Conservation (phyloP, 2,888 invertebrate genomes). For the Caenorhabditis becei region DNA sequence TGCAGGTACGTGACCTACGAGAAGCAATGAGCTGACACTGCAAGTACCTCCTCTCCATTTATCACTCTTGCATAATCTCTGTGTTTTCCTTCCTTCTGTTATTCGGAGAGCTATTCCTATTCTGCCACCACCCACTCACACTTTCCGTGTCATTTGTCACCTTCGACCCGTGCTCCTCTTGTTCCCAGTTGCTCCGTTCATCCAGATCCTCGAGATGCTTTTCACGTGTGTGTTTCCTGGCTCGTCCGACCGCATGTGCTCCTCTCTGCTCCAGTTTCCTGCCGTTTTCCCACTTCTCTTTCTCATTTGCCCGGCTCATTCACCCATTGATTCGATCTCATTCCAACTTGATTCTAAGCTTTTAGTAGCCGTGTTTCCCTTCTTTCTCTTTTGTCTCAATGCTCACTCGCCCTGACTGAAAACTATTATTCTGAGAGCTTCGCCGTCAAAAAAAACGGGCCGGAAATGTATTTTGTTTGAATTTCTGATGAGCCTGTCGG, state of each 20-base stretch:
- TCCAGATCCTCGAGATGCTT: constrained; percentile 22
- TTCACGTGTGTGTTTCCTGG: constrained; percentile 20
- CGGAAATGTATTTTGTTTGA: constrained; percentile 36
- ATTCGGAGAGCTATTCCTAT: not conserved
- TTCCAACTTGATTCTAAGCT: constrained; percentile 4
- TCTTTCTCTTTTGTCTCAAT: not conserved
- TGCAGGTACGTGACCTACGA: constrained; percentile 34
- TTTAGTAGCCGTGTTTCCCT: not conserved
- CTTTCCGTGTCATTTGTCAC: constrained; percentile 17
- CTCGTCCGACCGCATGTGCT: constrained; percentile 22
- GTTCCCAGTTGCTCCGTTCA: constrained; percentile 17
- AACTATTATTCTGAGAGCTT: constrained; percentile 7
- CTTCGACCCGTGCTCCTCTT: constrained; percentile 9
- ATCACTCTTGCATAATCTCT: constrained; percentile 3
- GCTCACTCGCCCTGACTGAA: not conserved
- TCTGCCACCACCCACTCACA: not conserved
- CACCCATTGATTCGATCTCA: constrained; percentile 27
- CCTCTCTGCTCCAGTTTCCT: constrained; percentile 9
- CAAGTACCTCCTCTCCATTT: not conserved
- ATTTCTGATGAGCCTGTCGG: constrained; percentile 53
- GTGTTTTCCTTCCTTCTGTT: not conserved
- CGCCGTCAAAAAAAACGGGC: not conserved
- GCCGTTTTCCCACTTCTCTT: constrained; percentile 11
- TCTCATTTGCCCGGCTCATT: constrained; percentile 27
- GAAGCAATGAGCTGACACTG: not conserved